Evolutionary conservation across 2,113 vertebrate species (phyloP), one percentile per base, ranked within the genome.

Genomic region (Charina bottae): DNA sequence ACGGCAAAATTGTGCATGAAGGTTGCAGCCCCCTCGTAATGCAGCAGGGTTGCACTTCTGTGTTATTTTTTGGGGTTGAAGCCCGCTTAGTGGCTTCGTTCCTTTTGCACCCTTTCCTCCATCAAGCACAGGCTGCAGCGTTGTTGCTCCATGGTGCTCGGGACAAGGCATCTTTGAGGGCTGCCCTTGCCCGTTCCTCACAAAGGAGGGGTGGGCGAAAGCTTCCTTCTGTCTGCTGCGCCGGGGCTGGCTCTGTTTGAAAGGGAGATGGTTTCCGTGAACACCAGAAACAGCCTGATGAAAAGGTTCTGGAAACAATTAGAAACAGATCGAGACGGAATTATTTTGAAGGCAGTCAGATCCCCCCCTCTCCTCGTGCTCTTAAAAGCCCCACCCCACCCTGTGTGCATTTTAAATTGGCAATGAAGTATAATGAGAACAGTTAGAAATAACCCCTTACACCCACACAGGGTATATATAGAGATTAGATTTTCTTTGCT

Each of bases 221-320:
- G 92, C 92, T 94, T 37, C 59, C 94, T 92, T 92, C 95, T 49
- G 58, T 94, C 95, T 95, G 94, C 26, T 93, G 96, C 94, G 93
- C 95, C 95, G 94, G 95, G 72, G 93, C 95, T 97, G 86, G 88
- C 91, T 92, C 95, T 89, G 93, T 54, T 90, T 84, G 83, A 93
- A 93, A 91, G 78, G 89, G 93, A 93, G 93, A 90, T 72, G 89
- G 92, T 96, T 97, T 97, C 95, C 96, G 26, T 95, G 95, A 97
- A 85, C 84, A 24, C 95, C 96, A 93, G 90, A 94, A 97, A 96
- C 96, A 96, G 93, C 96, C 95, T 97, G 97, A 97, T 97, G 96
- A 98, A 97, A 97, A 96, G 94, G 95, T 96, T 96, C 95, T 97
- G 96, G 96, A 97, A 97, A 97, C 96, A 97, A 97, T 97, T 96